Base-by-base conservation (phyloP, 2,113 vertebrate genomes). In the Hippocampus mohnikei region DNA sequence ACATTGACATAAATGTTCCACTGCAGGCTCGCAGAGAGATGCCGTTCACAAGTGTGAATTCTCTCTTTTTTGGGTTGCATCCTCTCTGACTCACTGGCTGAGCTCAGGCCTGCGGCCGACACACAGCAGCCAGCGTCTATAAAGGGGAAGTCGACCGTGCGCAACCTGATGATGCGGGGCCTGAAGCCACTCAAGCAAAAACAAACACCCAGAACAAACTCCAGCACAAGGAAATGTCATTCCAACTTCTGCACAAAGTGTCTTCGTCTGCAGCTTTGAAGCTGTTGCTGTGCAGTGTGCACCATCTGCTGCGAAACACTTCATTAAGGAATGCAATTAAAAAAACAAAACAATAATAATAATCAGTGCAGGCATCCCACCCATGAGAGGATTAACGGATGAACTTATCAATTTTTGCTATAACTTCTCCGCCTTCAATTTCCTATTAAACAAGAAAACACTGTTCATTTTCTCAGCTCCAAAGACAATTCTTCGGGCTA, bases 241-340 rank as follows among this genome's bases (percentile, higher is more conserved):
- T 64, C n/a, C 20, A 10, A 58, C 40, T 2, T 37, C 12, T 18
- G 8, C 1, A 15, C 21, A 15, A 66, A 42, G 42, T 4, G n/a
- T n/a, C 71, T 25, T 41, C 21, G 52, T 73, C 52, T 80, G 67
- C 60, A 72, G 69, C 78, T 72, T 70, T 18, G 50, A 69, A 71
- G 76, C 61, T 8, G 75, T 52, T 52, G 50, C 56, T 23, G 63
- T 3, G 23, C 70, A 79, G 50, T 20, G 63, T 2, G 23, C 70
- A 79, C 74, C 83, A 79, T 81, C 72, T 81, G 81, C 75, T 72
- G 65, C 2, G 48, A 72, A 65, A 27, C 69, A 53, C 15, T 76
- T 80, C 69, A 83, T 87, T 81, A 72, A 81, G 83, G 55, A 84
- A 84, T 5, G 71, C 77, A 81, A 85, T 84, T 84, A 83, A 81